Evolutionary conservation across 2,113 vertebrate genomes (phyloP).

Genomic region (Phrynosoma platyrhinos): DNA sequence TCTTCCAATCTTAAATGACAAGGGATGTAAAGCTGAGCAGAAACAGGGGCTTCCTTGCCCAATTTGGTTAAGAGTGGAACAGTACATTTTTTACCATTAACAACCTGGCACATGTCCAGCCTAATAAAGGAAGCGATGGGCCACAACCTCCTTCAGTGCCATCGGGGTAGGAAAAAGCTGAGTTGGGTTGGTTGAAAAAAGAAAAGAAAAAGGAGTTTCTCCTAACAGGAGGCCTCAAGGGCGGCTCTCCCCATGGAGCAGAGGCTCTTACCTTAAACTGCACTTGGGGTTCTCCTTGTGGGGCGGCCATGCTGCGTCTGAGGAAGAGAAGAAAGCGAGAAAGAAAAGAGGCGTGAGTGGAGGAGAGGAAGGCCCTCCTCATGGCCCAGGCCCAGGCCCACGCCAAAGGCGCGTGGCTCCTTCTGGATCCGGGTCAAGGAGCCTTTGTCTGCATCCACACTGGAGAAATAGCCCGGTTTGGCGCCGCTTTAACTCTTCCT

Average conservation of each 20-base stretch:
- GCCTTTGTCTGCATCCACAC: too few species aligned
- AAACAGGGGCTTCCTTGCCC: not conserved
- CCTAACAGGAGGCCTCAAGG: too few species aligned
- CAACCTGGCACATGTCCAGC: not conserved
- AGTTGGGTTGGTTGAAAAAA: too few species aligned
- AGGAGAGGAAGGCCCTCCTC: not conserved
- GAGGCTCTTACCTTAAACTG: constrained; percentile 82
- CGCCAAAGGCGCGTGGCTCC: not conserved
- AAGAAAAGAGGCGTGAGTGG: constrained; percentile 2
- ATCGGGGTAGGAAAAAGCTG: not conserved
- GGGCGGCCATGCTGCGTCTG: constrained; percentile 82
- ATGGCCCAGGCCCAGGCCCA: not conserved
- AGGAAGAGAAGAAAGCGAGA: constrained; percentile 40
- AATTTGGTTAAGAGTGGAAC: not conserved
- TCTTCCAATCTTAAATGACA: not conserved
- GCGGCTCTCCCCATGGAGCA: not conserved
- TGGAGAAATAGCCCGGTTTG: too few species aligned
- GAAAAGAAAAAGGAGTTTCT: fast-evolving
- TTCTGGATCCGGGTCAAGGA: constrained; percentile 32
- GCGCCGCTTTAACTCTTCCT: too few species aligned
- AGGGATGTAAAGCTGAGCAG: not conserved
- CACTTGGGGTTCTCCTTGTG: constrained; percentile 84
- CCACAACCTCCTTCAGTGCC: fast-evolving
- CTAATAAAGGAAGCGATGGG: not conserved
- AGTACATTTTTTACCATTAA: not conserved